Base-by-base conservation (phyloP, 2,113 vertebrate species). In the Vireo altiloquus region DNA sequence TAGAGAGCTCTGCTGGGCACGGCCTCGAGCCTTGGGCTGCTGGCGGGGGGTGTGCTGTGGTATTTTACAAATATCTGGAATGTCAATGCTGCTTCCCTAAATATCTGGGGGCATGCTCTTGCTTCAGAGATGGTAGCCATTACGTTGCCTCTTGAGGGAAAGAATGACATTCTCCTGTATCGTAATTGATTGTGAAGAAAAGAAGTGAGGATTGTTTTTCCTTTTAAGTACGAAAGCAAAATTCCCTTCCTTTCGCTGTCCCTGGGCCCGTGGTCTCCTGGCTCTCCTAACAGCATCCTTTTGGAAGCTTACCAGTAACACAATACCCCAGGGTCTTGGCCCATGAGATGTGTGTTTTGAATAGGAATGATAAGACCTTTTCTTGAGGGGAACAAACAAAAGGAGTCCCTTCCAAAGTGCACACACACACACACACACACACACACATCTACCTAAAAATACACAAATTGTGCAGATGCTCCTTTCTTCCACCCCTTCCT, bases 51-150 rank as follows among this genome's bases (percentile, higher is more conserved):
- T 17, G 64, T 53, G 83, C 4, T 0, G 54, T 91, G 95, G 85
- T 87, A 90, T 87, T 91, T 94, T 76, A 86, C 63, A 89, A 77
- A 91, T 82, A 95, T 52, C 94, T 77, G 64, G 89, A 85, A 83
- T 86, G 63, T 97, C 93, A 94, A 0, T 1, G 4, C 56, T 54
- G 35, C 63, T 91, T 93, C 64, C 82, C 64, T 60, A 40, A 90
- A 66, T 93, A 92, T 70, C 85, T 71, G 50, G 35, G 63, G 82
- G 50, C 66, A 40, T 4, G 39, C 42, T 74, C 85, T 88, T 37
- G n/a, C 92, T 87, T 59, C 16, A 40, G 59, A 66, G 33, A 33
- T 3, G 1, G 66, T 31, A 39, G 70, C 70, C 39, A 30, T 40
- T 75, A 40, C 2, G 23, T 14, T 79, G 78, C 42, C 54, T 82